These are phyloP conservation scores for Chelmon rostratus DNA, from an alignment of 2,797 vertebrate genomes.

Conservation along the genomic window DNA sequence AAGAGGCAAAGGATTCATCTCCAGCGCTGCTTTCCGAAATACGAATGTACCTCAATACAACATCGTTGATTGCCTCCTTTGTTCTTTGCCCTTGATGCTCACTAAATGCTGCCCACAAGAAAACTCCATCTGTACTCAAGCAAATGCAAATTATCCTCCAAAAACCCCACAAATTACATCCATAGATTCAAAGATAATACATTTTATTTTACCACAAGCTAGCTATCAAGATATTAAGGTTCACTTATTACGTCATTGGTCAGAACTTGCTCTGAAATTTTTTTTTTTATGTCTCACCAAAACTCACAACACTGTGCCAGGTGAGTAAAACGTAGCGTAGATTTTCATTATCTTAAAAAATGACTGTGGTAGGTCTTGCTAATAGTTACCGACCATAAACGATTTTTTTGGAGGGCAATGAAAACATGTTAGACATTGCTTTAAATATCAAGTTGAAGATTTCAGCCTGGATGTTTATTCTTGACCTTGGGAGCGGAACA, in stretches of 20 bases:
- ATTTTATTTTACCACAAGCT: background rate
- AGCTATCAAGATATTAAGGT: background rate
- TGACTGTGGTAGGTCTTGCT: too few relatives aligned
- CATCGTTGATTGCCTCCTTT: background rate
- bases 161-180: background rate
- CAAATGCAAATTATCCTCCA: background rate
- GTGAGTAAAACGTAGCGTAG: background rate
- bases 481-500: background rate
- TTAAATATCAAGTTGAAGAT: background rate
- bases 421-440: background rate
- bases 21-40: background rate
- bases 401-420: background rate
- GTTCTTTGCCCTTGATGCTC: background rate
- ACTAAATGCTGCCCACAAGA: background rate
- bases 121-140: background rate
- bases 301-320: background rate
- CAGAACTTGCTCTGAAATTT: background rate
- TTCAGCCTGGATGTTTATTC: background rate
- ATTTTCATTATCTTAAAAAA: too few relatives aligned
- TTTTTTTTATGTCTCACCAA: background rate
- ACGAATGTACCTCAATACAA: background rate
- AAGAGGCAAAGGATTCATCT: constrained; percentile 3
- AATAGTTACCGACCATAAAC: background rate
- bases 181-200: background rate
- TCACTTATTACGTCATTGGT: background rate